These are phyloP conservation scores for Alca torda DNA, from an alignment of 2,797 vertebrate genomes.

Conservation along the genomic window DNA sequence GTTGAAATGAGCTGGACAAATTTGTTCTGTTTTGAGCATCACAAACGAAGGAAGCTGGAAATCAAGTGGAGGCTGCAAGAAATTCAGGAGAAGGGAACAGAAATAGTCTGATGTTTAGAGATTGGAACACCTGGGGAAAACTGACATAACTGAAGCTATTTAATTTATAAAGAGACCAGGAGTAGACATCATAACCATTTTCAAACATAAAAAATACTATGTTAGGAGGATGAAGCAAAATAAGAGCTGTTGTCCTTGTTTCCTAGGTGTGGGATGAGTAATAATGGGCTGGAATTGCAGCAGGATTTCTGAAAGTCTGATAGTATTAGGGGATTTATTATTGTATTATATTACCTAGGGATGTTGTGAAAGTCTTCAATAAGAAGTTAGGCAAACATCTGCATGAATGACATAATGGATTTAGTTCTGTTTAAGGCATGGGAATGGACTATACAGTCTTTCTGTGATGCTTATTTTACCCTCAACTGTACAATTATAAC, in stretches of 20 bases:
- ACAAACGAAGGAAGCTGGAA: not conserved
- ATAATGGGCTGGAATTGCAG: not conserved
- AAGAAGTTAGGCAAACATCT: not conserved
- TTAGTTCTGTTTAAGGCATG: not conserved
- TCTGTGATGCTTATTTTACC: not conserved
- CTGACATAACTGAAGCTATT: not conserved
- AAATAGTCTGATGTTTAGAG: not conserved
- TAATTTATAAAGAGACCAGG: not conserved
- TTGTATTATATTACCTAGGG: not conserved
- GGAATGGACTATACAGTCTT: not conserved
- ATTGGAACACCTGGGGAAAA: not conserved
- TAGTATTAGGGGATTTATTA: not conserved
- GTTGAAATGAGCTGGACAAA: not conserved
- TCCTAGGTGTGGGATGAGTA: not conserved
- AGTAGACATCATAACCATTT: not conserved
- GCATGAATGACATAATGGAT: not conserved
- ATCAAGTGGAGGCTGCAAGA: not conserved
- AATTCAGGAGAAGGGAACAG: not conserved
- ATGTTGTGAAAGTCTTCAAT: not conserved
- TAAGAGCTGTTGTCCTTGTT: not conserved
- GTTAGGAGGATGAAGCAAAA: not conserved
- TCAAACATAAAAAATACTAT: not conserved
- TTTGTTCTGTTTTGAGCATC: not conserved
- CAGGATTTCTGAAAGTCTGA: not conserved
- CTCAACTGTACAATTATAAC: not conserved